A percentile compares a stretch with the other conserved stretches of the same genome.
Conservation (phyloP, 2,113 vertebrate genomes). For the Calypte anna region DNA sequence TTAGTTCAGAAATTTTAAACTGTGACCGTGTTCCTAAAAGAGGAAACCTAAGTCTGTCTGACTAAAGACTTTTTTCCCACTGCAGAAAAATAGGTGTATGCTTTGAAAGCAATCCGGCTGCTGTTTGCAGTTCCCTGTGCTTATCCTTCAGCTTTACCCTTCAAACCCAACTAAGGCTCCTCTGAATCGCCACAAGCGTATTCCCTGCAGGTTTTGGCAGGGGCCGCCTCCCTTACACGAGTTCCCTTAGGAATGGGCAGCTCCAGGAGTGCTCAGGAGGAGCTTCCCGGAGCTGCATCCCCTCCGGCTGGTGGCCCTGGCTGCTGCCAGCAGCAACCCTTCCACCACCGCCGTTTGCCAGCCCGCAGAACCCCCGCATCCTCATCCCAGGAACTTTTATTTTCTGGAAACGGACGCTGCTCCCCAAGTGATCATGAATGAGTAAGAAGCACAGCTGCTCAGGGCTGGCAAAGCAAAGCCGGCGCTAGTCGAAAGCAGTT, state of each 20-base stretch:
- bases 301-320: neutral
- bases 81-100: neutral
- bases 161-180: neutral
- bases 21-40: neutral
- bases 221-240: fast-evolving
- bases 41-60: neutral
- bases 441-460: neutral
- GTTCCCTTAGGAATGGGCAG: neutral
- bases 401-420: neutral
- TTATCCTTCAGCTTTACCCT: neutral
- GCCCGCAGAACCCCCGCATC: neutral
- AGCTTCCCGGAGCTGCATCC: neutral
- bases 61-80: neutral
- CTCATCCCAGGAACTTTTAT: neutral
- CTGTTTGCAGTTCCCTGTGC: neutral
- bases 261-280: neutral
- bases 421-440: neutral
- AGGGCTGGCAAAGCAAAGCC: neutral
- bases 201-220: neutral
- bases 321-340: neutral
- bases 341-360: neutral
- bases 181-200: neutral
- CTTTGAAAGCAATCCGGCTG: neutral
- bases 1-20: neutral
- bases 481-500: constrained; percentile 17